Evolutionary conservation across 1,140 invertebrate genomes (phyloP).

Genomic region (Galleria mellonella): DNA sequence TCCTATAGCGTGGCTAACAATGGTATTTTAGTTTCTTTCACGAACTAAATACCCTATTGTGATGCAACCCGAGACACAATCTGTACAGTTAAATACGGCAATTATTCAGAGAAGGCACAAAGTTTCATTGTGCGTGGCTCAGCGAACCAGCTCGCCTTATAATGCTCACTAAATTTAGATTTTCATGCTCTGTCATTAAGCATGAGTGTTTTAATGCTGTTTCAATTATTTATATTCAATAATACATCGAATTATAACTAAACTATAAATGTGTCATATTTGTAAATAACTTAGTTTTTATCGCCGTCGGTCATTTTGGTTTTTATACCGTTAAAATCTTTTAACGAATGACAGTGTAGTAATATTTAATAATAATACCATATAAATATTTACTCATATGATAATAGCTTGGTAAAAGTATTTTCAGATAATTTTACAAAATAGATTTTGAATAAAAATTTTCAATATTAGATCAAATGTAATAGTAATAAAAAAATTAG

Average conservation of each 20-base stretch:
- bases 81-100: constrained; percentile 50
- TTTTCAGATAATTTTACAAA: too few relatives aligned
- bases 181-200: constrained; percentile 57
- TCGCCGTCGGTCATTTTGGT: too few relatives aligned
- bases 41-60: constrained; percentile 32
- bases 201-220: constrained; percentile 39
- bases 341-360: too few relatives aligned
- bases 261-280: too few relatives aligned
- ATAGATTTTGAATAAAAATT: neutral
- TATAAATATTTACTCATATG: too few relatives aligned
- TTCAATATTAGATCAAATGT: too few relatives aligned
- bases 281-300: too few relatives aligned
- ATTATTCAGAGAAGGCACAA: constrained; percentile 54
- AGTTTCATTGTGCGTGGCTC: constrained; percentile 42
- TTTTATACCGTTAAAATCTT: too few relatives aligned
- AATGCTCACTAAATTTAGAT: constrained; percentile 49
- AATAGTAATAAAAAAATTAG: too few relatives aligned
- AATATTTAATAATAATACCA: too few relatives aligned
- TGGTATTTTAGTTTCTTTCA: constrained; percentile 31
- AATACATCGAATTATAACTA: constrained; percentile 9
- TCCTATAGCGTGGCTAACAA: constrained; percentile 13
- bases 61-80: constrained; percentile 35
- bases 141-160: constrained; percentile 22
- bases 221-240: constrained; percentile 26
- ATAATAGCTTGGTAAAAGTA: neutral